phyloP scores from a whole-genome alignment of 1,140 invertebrate species.

The Nixonia krombeini region DNA sequence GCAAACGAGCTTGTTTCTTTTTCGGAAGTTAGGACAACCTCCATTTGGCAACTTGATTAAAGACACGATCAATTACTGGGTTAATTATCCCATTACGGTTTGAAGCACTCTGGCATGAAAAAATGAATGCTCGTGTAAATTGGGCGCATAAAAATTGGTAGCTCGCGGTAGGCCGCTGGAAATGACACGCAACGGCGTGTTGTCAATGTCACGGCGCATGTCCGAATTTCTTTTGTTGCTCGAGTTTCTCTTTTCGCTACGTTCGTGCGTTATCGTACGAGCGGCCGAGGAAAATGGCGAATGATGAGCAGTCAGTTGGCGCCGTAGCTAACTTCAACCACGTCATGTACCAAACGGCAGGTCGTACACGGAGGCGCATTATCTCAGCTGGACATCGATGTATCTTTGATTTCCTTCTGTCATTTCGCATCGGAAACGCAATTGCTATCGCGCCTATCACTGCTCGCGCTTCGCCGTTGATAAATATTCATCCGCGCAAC shows the following conservation, averaged over 20 bases:
- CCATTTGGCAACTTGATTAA: too few relatives aligned
- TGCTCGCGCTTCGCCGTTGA: constrained; percentile 10
- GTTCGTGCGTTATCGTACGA: constrained; percentile 13
- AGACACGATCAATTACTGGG: too few relatives aligned
- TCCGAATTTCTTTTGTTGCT: constrained; percentile 1
- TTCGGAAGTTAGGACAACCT: too few relatives aligned
- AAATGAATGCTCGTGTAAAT: too few relatives aligned
- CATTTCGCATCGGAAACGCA: constrained; percentile 52
- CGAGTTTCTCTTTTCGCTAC: constrained; percentile 4
- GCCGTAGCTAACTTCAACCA: constrained; percentile 46
- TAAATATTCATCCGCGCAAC: constrained; percentile 25
- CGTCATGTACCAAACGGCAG: constrained; percentile 47
- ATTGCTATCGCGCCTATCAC: constrained; percentile 25
- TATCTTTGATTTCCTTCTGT: constrained; percentile 48
- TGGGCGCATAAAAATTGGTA: too few relatives aligned
- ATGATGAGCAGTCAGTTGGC: constrained; percentile 57
- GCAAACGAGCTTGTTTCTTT: too few relatives aligned
- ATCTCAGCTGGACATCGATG: constrained; percentile 62
- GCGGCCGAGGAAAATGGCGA: constrained; percentile 45
- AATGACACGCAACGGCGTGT: too few relatives aligned
- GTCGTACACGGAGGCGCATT: constrained; percentile 51
- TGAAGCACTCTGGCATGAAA: too few relatives aligned
- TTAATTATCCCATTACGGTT: too few relatives aligned
- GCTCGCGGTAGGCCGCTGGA: too few relatives aligned
- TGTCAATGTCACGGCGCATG: background rate